Conservation (phyloP, 2,888 invertebrate species). For the Pheosia tremula region DNA sequence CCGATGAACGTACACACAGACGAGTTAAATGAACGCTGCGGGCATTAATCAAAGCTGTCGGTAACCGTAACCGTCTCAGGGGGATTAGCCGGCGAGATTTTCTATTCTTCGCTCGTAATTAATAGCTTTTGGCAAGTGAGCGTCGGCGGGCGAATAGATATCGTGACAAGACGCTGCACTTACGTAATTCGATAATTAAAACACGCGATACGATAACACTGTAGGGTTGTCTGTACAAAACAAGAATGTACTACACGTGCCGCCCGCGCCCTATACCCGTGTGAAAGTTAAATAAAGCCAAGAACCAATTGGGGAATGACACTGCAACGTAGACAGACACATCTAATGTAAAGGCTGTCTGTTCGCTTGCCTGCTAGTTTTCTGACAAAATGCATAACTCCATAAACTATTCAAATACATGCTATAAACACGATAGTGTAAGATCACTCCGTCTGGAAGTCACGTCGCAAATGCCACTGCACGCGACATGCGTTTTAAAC, state of each 20-base stretch:
- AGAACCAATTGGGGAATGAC: too few species aligned
- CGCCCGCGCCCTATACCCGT: too few species aligned
- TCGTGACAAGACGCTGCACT: constrained; percentile 68
- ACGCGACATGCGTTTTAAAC: too few species aligned
- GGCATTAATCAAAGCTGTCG: constrained; percentile 81
- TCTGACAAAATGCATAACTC: too few species aligned
- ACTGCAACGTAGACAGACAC: too few species aligned
- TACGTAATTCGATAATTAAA: constrained; percentile 75
- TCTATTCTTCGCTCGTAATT: constrained; percentile 80
- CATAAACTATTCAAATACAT: too few species aligned
- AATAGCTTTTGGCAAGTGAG: constrained; percentile 83
- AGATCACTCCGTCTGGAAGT: too few species aligned
- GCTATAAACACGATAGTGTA: neutral
- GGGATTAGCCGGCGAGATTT: constrained; percentile 80
- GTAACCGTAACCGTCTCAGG: constrained; percentile 80
- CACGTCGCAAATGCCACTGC: too few species aligned
- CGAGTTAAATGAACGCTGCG: constrained; percentile 75
- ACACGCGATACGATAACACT: constrained; percentile 59
- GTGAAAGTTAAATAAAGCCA: too few species aligned
- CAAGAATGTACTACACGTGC: neutral
- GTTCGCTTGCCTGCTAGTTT: too few species aligned
- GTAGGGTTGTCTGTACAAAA: neutral
- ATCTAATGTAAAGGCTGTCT: too few species aligned
- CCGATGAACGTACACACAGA: constrained; percentile 66
- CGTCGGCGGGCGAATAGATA: constrained; percentile 69